Conservation (phyloP, 2,113 vertebrate genomes). For the Haemorhous mexicanus region DNA sequence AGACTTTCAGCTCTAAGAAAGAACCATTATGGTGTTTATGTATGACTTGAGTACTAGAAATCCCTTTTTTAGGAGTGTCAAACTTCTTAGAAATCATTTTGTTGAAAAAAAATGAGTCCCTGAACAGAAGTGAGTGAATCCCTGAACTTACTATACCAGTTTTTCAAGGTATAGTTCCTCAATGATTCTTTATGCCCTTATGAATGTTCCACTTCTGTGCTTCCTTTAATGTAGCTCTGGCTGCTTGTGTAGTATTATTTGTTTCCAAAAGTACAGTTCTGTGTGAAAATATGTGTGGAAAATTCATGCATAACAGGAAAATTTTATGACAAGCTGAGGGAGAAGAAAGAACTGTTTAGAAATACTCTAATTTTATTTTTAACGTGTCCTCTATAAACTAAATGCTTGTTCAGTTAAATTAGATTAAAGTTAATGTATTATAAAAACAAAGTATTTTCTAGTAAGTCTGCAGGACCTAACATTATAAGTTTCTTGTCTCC, state of each 20-base stretch:
- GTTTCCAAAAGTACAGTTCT: neutral
- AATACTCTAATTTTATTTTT: neutral
- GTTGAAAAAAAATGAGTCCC: constrained; percentile 23
- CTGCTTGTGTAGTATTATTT: neutral
- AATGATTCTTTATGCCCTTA: neutral
- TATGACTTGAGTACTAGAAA: constrained; percentile 40
- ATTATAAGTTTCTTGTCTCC: neutral
- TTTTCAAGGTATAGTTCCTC: neutral
- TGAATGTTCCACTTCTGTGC: neutral
- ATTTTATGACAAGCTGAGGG: neutral
- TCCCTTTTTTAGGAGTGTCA: neutral
- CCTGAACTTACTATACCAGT: neutral
- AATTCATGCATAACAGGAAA: neutral
- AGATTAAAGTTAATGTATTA: neutral
- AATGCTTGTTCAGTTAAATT: neutral
- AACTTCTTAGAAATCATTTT: constrained; percentile 36
- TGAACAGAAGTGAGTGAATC: neutral
- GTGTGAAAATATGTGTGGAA: neutral
- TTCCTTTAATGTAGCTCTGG: neutral
- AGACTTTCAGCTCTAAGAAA: constrained; percentile 45
- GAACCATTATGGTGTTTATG: constrained; percentile 23
- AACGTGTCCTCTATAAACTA: neutral
- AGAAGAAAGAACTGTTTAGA: neutral
- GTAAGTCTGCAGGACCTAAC: neutral
- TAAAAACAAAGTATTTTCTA: neutral